These are phyloP conservation scores for Podarcis lilfordi DNA, from an alignment of 2,797 vertebrate species.

Conservation along the genomic window DNA sequence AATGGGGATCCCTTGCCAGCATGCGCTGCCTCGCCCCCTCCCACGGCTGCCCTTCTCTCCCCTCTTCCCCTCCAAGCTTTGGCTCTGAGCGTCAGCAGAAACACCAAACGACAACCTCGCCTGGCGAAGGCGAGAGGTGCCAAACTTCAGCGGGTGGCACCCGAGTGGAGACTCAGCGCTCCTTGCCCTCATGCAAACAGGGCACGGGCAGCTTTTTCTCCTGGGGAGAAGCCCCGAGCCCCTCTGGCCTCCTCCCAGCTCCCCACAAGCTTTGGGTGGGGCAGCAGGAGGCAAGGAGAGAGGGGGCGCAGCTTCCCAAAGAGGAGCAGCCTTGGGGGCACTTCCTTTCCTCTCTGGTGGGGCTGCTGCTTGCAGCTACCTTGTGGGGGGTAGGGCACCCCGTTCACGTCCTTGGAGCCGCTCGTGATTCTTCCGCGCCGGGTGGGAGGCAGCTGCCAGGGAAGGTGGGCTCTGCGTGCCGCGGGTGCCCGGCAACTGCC, in stretches of 20 bases:
- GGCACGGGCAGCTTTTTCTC: constrained; percentile 26
- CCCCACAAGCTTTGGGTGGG: not conserved
- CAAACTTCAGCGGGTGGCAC: not conserved
- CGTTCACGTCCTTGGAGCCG: too few relatives aligned
- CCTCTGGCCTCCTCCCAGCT: constrained; percentile 27
- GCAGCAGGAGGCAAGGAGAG: too few relatives aligned
- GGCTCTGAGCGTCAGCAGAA: not conserved
- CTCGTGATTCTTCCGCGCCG: too few relatives aligned
- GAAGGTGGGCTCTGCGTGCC: not conserved
- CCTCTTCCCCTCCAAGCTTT: not conserved
- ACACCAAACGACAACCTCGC: not conserved
- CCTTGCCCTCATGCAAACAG: constrained; percentile 9
- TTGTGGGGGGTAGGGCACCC: not conserved
- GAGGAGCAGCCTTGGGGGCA: too few relatives aligned
- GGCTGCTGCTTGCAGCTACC: not conserved
- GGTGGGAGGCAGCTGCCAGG: not conserved
- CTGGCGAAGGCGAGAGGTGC: not conserved
- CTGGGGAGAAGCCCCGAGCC: constrained; percentile 11
- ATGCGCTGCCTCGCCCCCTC: not conserved
- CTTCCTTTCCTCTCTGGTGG: not conserved
- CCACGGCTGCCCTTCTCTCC: not conserved
- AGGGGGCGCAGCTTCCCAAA: not conserved
- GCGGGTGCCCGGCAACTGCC: not conserved
- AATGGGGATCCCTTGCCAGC: not conserved
- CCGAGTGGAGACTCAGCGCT: constrained; percentile 23